phyloP scores from a whole-genome alignment of 1,140 invertebrate species.

The Cepaea nemoralis region DNA sequence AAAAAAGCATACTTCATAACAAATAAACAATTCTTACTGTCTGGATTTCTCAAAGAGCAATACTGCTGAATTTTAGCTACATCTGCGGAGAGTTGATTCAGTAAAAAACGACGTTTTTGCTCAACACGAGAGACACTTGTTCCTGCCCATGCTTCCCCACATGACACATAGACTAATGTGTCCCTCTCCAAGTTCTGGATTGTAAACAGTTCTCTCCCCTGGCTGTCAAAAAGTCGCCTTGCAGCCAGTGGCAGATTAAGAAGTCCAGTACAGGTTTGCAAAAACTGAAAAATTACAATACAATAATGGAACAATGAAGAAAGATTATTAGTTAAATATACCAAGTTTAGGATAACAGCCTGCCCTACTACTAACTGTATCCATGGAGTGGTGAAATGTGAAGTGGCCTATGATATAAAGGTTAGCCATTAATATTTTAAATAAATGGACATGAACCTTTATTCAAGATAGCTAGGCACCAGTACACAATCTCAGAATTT shows the following conservation, averaged over 20 bases:
- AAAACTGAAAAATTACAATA: slow-evolving; percentile 62
- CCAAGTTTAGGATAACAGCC: neutral
- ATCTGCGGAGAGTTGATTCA: slow-evolving; percentile 68
- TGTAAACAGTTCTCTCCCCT: slow-evolving; percentile 69
- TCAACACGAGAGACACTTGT: slow-evolving; percentile 66
- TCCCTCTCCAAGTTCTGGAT: slow-evolving; percentile 64
- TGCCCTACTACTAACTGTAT: too few relatives aligned
- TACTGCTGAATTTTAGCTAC: slow-evolving; percentile 68
- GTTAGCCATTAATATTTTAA: too few relatives aligned
- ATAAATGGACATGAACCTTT: too few relatives aligned
- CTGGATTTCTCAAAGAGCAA: slow-evolving; percentile 63
- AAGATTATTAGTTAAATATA: too few relatives aligned
- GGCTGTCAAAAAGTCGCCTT: slow-evolving; percentile 68
- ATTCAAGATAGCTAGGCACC: too few relatives aligned
- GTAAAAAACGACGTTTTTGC: slow-evolving; percentile 64
- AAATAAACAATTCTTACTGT: slow-evolving; percentile 52
- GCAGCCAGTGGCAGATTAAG: slow-evolving; percentile 70
- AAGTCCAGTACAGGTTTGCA: slow-evolving; percentile 67
- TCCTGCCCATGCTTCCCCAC: slow-evolving; percentile 70
- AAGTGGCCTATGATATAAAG: too few relatives aligned
- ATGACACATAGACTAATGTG: slow-evolving; percentile 68
- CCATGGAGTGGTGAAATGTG: too few relatives aligned
- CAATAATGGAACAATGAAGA: too few relatives aligned
- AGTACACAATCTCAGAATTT: too few relatives aligned
- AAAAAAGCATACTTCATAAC: too few relatives aligned